Evolutionary conservation across 2,113 vertebrate species (phyloP).

Genomic region (Gymnorhina tibicen): DNA sequence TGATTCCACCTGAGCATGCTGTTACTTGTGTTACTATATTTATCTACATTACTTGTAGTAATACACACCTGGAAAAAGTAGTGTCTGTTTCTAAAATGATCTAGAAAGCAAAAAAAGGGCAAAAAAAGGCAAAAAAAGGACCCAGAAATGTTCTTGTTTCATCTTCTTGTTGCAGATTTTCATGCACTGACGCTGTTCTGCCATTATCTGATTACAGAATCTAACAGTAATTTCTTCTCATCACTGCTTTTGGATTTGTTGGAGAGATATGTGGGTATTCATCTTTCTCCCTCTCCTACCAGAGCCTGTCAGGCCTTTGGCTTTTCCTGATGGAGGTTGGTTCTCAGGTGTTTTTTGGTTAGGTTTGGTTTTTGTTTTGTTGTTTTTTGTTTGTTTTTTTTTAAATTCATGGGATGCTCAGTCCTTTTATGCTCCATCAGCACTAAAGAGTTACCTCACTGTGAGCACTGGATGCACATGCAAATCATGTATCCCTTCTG

Average conservation of each 20-base stretch:
- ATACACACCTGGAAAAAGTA: background rate
- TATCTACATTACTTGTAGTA: background rate
- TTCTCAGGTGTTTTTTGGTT: background rate
- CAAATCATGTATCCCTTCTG: background rate
- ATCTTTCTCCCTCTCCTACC: background rate
- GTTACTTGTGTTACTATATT: background rate
- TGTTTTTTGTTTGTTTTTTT: background rate
- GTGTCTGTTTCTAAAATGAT: background rate
- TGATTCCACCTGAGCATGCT: background rate
- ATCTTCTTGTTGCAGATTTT: background rate
- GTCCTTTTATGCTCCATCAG: background rate
- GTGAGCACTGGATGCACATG: background rate
- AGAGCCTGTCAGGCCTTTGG: background rate
- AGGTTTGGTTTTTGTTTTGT: background rate
- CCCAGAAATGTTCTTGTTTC: background rate
- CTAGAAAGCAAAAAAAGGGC: background rate
- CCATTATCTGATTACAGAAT: background rate
- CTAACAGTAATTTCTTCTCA: background rate
- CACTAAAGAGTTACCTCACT: background rate
- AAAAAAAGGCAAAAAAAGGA: background rate
- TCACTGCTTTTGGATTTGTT: background rate
- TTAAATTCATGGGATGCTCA: background rate
- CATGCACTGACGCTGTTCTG: background rate
- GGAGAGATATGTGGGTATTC: background rate
- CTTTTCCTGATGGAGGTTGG: background rate